Evolutionary conservation across 2,888 invertebrate species (phyloP).

Genomic region (Gymnosoma rotundatum): DNA sequence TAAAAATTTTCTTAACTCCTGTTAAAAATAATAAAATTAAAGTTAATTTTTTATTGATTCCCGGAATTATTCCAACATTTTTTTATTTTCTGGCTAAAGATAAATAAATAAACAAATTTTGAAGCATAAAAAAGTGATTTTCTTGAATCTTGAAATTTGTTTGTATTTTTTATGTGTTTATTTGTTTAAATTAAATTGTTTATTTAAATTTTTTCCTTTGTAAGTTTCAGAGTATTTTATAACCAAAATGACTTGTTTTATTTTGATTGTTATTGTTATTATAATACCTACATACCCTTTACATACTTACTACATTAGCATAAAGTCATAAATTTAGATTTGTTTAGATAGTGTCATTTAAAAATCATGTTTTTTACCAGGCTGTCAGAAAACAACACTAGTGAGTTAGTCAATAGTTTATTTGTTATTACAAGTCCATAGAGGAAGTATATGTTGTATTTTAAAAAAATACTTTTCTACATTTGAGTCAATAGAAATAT

Average conservation of each 20-base stretch:
- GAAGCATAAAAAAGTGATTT: neutral
- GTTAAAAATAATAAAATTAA: conserved; percentile 31
- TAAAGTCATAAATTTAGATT: conserved; percentile 67
- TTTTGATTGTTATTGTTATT: conserved; percentile 26
- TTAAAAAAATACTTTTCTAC: conserved; percentile 31
- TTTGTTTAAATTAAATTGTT: neutral
- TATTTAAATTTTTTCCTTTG: conserved; percentile 27
- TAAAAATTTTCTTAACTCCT: too few species aligned
- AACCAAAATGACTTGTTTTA: conserved; percentile 25
- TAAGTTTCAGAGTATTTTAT: conserved; percentile 11
- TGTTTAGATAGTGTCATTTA: conserved; percentile 70
- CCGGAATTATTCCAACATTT: too few species aligned
- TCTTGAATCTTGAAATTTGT: neutral
- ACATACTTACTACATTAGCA: conserved; percentile 9
- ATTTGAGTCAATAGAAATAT: conserved; percentile 16
- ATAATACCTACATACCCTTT: too few species aligned
- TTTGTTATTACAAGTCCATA: conserved; percentile 19
- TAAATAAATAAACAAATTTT: too few species aligned
- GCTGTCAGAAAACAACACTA: conserved; percentile 40
- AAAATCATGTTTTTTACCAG: conserved; percentile 70
- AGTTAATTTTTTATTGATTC: too few species aligned
- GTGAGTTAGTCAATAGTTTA: conserved; percentile 4
- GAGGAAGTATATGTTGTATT: conserved; percentile 16
- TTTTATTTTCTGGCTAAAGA: too few species aligned
- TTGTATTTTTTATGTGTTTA: neutral